These are phyloP conservation scores for Noctua comes DNA, from an alignment of 2,888 invertebrate genomes.

Conservation along the genomic window DNA sequence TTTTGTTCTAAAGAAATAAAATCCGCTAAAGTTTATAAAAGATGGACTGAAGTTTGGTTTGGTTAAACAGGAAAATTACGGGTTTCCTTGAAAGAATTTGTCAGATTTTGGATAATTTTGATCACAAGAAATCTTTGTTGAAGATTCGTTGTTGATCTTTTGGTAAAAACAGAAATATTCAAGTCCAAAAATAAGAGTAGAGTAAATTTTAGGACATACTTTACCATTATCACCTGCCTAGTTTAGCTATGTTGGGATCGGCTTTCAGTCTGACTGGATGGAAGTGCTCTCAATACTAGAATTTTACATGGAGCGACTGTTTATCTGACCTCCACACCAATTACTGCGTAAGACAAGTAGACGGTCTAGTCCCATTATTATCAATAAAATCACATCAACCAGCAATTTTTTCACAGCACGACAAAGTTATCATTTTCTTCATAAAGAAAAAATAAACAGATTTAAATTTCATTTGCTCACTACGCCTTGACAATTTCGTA, in stretches of 20 bases:
- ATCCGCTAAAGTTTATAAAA: neutral
- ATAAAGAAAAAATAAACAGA: neutral
- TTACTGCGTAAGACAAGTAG: neutral
- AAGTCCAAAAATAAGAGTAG: neutral
- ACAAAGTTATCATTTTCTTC: neutral
- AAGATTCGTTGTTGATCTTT: neutral
- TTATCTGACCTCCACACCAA: neutral
- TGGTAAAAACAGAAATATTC: neutral
- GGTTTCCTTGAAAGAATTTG: conserved; percentile 22
- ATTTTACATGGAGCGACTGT: neutral
- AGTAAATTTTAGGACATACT: neutral
- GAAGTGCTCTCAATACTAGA: neutral
- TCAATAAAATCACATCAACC: neutral
- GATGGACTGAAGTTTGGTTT: neutral
- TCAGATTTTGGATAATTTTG: neutral
- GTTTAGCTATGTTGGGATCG: too few relatives aligned
- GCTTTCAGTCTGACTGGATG: neutral
- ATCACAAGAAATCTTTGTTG: neutral
- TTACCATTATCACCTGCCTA: neutral
- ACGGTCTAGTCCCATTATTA: neutral
- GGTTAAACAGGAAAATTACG: conserved; percentile 20
- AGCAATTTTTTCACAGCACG: neutral
- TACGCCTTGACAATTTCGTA: neutral
- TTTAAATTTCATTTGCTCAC: neutral
- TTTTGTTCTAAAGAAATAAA: neutral